Evolutionary conservation across 2,113 vertebrate species (phyloP).

Genomic region (Leptocoma aspasia): DNA sequence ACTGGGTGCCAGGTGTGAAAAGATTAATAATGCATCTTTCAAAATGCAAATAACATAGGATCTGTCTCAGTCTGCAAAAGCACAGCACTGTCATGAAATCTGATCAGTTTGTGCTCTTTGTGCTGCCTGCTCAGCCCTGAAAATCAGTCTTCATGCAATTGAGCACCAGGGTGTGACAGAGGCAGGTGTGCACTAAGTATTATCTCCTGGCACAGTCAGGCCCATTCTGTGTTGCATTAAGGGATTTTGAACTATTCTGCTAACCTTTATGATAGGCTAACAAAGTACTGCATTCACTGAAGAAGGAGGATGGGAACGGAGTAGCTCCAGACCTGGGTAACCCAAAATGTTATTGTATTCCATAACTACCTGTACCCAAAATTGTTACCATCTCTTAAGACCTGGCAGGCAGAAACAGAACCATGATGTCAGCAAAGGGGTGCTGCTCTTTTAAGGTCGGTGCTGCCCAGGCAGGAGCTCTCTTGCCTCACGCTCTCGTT

Average conservation of each 20-base stretch:
- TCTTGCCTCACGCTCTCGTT: not conserved
- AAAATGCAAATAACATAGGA: not conserved
- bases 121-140: not conserved
- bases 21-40: not conserved
- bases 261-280: not conserved
- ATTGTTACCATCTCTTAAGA: not conserved
- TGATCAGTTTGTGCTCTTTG: not conserved
- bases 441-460: not conserved
- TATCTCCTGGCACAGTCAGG: not conserved
- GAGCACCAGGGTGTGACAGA: not conserved
- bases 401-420: not conserved
- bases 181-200: not conserved
- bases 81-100: not conserved
- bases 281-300: not conserved
- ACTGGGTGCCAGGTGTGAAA: not conserved
- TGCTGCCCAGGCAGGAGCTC: not conserved
- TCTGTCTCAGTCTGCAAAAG: not conserved
- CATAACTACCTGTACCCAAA: not conserved
- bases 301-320: not conserved
- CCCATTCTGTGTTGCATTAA: accelerated
- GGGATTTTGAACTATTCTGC: not conserved
- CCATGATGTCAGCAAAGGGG: accelerated
- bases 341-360: not conserved
- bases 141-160: not conserved
- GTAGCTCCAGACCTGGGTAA: not conserved